These are phyloP conservation scores for Margaritifera margaritifera DNA, from an alignment of 2,888 invertebrate species.

Conservation along the genomic window DNA sequence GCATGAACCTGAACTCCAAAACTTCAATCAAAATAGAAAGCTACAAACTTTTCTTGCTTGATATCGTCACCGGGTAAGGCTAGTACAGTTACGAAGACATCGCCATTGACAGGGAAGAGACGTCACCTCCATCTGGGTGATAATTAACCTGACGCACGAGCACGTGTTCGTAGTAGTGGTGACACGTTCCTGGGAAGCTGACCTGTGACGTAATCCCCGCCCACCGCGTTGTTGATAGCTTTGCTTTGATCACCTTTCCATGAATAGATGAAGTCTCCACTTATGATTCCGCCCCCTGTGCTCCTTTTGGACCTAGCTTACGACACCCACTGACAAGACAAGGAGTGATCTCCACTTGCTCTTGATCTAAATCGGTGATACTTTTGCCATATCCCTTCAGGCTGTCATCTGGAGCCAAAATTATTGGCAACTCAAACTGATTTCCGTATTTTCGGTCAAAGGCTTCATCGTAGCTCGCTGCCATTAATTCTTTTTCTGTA, in stretches of 20 bases:
- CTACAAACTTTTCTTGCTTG: constrained; percentile 37
- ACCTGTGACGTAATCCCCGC: constrained; percentile 36
- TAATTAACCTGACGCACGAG: constrained; percentile 46
- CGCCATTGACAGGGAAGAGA: constrained; percentile 41
- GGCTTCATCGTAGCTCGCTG: constrained; percentile 40
- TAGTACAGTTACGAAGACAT: constrained; percentile 34
- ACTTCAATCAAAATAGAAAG: constrained; percentile 52
- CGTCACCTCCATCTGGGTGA: constrained; percentile 51
- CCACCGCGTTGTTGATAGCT: constrained; percentile 41
- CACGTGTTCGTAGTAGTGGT: constrained; percentile 38
- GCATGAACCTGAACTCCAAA: constrained; percentile 52
- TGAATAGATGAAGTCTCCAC: constrained; percentile 39
- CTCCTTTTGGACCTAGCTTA: constrained; percentile 39
- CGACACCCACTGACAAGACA: constrained; percentile 47
- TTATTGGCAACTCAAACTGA: constrained; percentile 39
- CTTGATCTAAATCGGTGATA: constrained; percentile 38
- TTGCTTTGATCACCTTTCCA: constrained; percentile 42
- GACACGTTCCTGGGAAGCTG: constrained; percentile 33
- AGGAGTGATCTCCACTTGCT: constrained; percentile 46
- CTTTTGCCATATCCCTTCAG: constrained; percentile 46
- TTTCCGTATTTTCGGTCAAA: constrained; percentile 39
- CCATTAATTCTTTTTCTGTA: constrained; percentile 25
- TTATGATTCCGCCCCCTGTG: constrained; percentile 29
- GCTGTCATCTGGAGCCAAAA: constrained; percentile 34
- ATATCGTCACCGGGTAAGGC: constrained; percentile 45